Evolutionary conservation across 35 echinoderm and acorn worm genomes (phyloP).

Genomic region (Ophiothrix spiculata): DNA sequence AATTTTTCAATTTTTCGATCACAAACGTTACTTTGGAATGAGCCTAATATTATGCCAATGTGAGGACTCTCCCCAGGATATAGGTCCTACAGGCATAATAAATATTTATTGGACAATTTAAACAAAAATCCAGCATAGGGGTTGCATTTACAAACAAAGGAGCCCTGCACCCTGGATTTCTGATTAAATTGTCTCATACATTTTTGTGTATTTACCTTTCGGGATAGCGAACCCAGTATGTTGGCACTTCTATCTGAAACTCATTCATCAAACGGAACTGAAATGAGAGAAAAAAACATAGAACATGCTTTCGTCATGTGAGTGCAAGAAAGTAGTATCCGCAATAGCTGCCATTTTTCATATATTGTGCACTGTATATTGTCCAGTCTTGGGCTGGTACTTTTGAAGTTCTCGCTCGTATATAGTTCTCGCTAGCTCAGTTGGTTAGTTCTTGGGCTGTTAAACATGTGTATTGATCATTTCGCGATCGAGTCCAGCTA

Average conservation of each 20-base stretch:
- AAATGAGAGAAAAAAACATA: background rate
- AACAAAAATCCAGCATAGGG: too few relatives aligned
- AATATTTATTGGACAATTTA: too few relatives aligned
- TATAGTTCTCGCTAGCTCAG: too few relatives aligned
- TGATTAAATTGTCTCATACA: background rate
- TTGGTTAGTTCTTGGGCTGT: too few relatives aligned
- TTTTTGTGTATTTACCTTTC: constrained; percentile 54
- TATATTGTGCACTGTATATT: background rate
- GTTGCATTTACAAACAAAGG: too few relatives aligned
- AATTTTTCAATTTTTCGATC: too few relatives aligned
- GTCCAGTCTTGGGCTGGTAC: background rate
- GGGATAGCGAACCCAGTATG: constrained; percentile 86
- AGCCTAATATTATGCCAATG: too few relatives aligned
- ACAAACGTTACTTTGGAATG: too few relatives aligned
- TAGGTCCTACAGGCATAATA: background rate
- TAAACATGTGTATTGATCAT: too few relatives aligned
- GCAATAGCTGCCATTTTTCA: background rate
- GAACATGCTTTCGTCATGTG: too few relatives aligned
- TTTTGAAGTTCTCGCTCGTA: background rate
- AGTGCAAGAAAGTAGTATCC: background rate
- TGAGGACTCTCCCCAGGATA: too few relatives aligned
- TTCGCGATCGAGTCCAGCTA: too few relatives aligned
- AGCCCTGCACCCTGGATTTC: background rate
- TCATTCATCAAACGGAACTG: constrained; percentile 95
- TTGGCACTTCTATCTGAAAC: constrained; percentile 78